These are phyloP conservation scores for Tyrannus savana DNA, from an alignment of 2,113 vertebrate species.

Conservation along the genomic window DNA sequence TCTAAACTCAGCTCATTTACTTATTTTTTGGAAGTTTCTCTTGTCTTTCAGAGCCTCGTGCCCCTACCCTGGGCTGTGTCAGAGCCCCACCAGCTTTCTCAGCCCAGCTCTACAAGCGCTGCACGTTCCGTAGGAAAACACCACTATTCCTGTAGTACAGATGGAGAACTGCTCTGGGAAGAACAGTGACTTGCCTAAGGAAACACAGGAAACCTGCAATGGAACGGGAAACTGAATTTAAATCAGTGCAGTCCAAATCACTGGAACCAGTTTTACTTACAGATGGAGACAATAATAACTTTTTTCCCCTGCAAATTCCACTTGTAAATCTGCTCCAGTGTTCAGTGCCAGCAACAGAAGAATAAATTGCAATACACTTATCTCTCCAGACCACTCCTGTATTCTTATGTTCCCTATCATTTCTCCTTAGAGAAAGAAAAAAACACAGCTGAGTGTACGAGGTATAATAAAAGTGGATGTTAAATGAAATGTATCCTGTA, in stretches of 20 bases:
- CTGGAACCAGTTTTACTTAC: neutral
- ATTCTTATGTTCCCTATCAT: slow-evolving; percentile 1
- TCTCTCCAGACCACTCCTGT: slow-evolving; percentile 21
- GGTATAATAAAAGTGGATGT: neutral
- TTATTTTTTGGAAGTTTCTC: neutral
- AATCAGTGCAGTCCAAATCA: neutral
- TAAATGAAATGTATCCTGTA: neutral
- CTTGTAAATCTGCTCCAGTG: slow-evolving; percentile 30
- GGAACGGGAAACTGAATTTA: neutral
- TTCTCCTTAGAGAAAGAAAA: slow-evolving; percentile 10
- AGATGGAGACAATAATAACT: slow-evolving; percentile 1
- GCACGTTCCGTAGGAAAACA: rapidly evolving
- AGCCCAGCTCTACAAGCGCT: neutral
- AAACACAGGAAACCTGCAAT: neutral
- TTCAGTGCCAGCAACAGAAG: slow-evolving; percentile 3
- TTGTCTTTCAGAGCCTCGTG: neutral
- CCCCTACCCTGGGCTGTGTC: neutral
- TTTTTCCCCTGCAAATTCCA: slow-evolving; percentile 17
- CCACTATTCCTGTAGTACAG: neutral
- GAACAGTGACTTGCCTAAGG: neutral
- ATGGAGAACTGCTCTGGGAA: neutral
- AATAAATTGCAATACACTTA: slow-evolving; percentile 40
- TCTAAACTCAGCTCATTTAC: neutral
- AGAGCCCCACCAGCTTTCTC: neutral
- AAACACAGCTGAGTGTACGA: neutral